Conservation (phyloP, 2,888 invertebrate genomes). For the Melinaea marsaeus region DNA sequence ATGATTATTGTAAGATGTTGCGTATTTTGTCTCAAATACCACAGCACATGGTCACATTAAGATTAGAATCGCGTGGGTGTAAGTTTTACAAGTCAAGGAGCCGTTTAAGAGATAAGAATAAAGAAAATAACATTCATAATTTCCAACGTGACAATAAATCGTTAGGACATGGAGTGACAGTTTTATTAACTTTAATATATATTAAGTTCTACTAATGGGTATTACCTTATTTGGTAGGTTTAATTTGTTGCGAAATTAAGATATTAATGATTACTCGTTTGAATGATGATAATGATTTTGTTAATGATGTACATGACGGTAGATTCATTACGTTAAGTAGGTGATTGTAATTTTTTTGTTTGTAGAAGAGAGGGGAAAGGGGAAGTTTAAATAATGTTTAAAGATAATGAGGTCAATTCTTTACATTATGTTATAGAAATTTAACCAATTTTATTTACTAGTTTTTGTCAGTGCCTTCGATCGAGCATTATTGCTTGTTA, state of each 20-base stretch:
- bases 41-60: constrained; percentile 14
- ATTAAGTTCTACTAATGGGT: constrained; percentile 11
- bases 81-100: constrained; percentile 28
- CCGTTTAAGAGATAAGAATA: constrained; percentile 22
- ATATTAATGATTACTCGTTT: constrained; percentile 4
- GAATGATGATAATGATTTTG: too few species aligned
- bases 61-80: constrained; percentile 29
- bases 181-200: constrained; percentile 25
- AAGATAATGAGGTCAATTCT: too few species aligned
- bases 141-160: constrained; percentile 26
- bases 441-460: too few species aligned
- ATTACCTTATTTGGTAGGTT: constrained; percentile 6
- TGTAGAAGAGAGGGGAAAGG: too few species aligned
- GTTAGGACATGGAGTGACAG: constrained; percentile 13
- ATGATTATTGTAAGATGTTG: not conserved
- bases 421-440: too few species aligned
- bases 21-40: not conserved
- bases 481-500: too few species aligned
- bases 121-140: constrained; percentile 25
- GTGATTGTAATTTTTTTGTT: too few species aligned
- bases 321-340: too few species aligned
- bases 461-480: too few species aligned
- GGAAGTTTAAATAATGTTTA: too few species aligned
- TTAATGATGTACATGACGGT: too few species aligned
- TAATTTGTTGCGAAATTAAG: not conserved